Base-by-base conservation (phyloP, 2,113 vertebrate genomes). In the Melanerpes aurifrons region DNA sequence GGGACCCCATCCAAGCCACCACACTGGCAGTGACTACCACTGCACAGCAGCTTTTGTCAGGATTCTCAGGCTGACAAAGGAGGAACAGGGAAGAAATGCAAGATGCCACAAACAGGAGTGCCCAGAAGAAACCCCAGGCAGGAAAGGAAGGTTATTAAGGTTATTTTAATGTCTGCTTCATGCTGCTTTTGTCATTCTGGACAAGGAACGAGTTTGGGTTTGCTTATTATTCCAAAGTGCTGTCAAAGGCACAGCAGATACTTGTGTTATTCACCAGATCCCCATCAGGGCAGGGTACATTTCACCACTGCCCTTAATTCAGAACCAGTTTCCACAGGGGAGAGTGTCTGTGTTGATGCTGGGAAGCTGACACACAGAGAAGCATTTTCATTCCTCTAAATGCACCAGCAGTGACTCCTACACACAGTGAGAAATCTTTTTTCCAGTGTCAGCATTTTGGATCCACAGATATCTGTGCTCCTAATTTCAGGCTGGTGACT, bases 11-110 rank as follows among this genome's bases (percentile, higher is more conserved):
- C 25, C 25, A 29, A 53, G 54, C 6, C 48, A 16, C 62, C 29
- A 1, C 0, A 0, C 59, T 32, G 56, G 59, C 69, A 31, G n/a
- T 37, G 66, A 8, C 58, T 68, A 11, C 25, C 31, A 1, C 45
- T 1, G 5, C 57, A 1, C 5, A 2, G 7, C 9, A 15, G 1
- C 50, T 66, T 43, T 0, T 2, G 1, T 31, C 19, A 2, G 37
- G 50, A 7, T 18, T 45, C 45, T 90, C 31, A 3, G 1, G 2
- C 53, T 47, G 70, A 10, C 12, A 66, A 18, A 8, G 0, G 1
- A 14, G 59, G 26, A 84, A 32, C 18, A 43, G 57, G 24, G 35
- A 47, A 43, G 62, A 64, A 74, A 63, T 10, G 12, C 12, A 45
- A 47, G 37, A 17, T 3, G 3, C 50, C 9, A 13, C 1, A 6